phyloP scores from a whole-genome alignment of 2,113 vertebrate species.

The Anthoscopus minutus region DNA sequence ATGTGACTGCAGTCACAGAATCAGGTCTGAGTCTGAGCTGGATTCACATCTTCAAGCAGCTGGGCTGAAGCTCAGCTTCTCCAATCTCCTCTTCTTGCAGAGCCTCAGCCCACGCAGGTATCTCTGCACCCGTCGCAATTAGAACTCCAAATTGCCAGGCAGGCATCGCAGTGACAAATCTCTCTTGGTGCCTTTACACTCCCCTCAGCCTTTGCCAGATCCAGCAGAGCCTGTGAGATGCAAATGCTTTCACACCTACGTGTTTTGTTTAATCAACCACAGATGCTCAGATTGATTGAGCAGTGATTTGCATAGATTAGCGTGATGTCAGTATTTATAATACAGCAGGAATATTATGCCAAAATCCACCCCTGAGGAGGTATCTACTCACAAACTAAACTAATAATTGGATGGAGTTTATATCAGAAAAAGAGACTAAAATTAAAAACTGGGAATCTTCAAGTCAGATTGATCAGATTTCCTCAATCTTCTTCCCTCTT shows the following conservation, averaged over 20 bases:
- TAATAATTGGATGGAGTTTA: background rate
- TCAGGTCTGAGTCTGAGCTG: background rate
- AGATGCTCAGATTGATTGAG: constrained; percentile 61
- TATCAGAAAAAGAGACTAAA: background rate
- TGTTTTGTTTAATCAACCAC: constrained; percentile 58
- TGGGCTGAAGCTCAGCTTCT: background rate
- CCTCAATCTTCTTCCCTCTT: background rate
- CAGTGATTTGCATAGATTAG: constrained; percentile 46
- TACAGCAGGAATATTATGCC: background rate
- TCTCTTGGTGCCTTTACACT: background rate
- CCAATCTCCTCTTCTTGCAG: background rate
- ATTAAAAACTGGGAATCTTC: background rate
- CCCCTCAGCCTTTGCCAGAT: constrained; percentile 26
- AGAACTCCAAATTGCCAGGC: background rate
- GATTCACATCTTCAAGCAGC: background rate
- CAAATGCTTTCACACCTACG: constrained; percentile 51
- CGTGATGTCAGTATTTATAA: constrained; percentile 47
- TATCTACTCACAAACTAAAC: background rate
- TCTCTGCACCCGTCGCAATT: background rate
- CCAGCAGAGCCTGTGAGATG: constrained; percentile 25
- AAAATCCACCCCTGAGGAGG: constrained; percentile 15
- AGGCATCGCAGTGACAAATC: background rate
- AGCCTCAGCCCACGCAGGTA: background rate
- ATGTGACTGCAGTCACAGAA: background rate
- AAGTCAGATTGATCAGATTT: background rate